These are phyloP conservation scores for Solen grandis DNA, from an alignment of 1,140 invertebrate genomes.

Conservation along the genomic window DNA sequence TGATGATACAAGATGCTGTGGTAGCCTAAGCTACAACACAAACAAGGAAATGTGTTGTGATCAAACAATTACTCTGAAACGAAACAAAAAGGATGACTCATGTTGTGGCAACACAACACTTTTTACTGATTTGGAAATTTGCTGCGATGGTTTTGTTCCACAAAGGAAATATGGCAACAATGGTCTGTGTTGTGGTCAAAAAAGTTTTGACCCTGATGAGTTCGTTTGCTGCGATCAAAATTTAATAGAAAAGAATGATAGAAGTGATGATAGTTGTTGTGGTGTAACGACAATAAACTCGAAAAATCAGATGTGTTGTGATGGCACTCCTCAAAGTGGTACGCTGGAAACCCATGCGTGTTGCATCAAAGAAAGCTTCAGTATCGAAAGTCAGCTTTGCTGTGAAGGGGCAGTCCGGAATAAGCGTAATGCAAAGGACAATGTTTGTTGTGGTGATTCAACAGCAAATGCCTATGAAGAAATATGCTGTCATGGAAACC, in stretches of 20 bases:
- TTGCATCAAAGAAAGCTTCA: constrained; percentile 33
- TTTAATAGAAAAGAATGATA: constrained; percentile 16
- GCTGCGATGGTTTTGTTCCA: constrained; percentile 42
- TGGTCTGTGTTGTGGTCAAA: constrained; percentile 30
- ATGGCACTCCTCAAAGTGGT: constrained; percentile 36
- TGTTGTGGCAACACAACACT: constrained; percentile 52
- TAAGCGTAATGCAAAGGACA: constrained; percentile 3
- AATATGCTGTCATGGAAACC: constrained; percentile 47
- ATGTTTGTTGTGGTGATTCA: constrained; percentile 47
- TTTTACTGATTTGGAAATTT: constrained; percentile 33
- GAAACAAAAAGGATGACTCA: constrained; percentile 43
- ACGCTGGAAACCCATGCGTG: constrained; percentile 38
- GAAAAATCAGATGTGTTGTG: constrained; percentile 44
- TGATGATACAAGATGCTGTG: constrained; percentile 46
- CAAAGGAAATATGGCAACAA: constrained; percentile 16
- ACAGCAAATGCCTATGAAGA: constrained; percentile 27
- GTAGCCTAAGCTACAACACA: constrained; percentile 46
- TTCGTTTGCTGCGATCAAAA: constrained; percentile 39
- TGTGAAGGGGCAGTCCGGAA: constrained; percentile 7
- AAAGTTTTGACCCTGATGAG: constrained; percentile 31
- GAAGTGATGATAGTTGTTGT: constrained; percentile 49
- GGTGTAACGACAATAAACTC: constrained; percentile 45
- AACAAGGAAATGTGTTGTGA: constrained; percentile 36
- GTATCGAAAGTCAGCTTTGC: constrained; percentile 38
- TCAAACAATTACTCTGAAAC: constrained; percentile 31